Base-by-base conservation (phyloP, 2,888 invertebrate genomes). In the Drosophila kokeensis region DNA sequence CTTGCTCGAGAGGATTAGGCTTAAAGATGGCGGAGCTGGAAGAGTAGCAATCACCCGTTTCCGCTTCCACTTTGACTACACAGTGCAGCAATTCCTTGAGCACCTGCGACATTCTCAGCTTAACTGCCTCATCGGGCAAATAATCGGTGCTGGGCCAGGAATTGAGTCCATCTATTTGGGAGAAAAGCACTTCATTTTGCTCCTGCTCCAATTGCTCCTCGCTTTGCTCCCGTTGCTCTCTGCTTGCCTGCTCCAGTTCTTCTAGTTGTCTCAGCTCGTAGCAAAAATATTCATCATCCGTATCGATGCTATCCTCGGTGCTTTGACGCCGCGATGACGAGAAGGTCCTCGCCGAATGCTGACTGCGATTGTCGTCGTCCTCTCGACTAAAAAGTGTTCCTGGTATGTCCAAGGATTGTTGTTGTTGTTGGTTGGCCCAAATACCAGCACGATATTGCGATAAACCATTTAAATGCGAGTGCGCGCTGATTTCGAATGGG, bases 271-370 rank as follows among this genome's bases (percentile, higher is more conserved):
- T 94, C 67, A 98, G 92, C 91, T 98, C 98, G 91, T 98, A 97
- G 86, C 97, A 97, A 89, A 97, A 98, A 96, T 98, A 98, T 92
- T 98, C 98, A 90, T 98, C 98, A 93, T 98, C 98, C 32, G 97
- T 97, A 92, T 98, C 98, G 67, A 98, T 98, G 87, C 97, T 97
- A 85, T 98, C 98, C 93, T 98, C 98, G 0, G 98, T 98, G 90
- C 97, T 97, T 93, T 98, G 98, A 59, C 98, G 94, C 79, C 98
- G 94, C 0, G 97, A 97, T 2, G 97, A 97, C 0, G 97, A 98
- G 0, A 97, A 96, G 86, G 97, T 97, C 82, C 97, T 94, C 94
- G 96, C 97, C 0, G 97, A 97, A 93, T 97, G 96, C 4, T 97
- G 97, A 91, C 97, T 97, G 82, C 96, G 94, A 83, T 96, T 97